A percentile compares a stretch with the other conserved stretches of the same genome.
Evolutionary conservation across 2,113 vertebrate species (phyloP).

Genomic region (Ptilonorhynchus violaceus): DNA sequence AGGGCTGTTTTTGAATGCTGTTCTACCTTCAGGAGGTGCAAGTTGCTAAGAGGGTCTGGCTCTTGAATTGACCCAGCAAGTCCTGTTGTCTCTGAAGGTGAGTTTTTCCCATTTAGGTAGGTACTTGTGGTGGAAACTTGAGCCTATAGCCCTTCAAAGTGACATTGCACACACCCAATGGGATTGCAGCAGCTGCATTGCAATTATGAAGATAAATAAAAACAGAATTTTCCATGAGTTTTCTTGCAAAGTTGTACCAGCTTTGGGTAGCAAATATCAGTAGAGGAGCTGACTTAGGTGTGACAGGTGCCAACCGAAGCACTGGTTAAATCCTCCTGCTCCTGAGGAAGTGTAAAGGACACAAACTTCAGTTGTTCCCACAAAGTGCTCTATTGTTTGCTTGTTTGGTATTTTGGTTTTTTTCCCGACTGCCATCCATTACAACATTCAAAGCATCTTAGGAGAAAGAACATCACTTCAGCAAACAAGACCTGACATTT

Average conservation of each 20-base stretch:
- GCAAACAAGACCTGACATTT: background rate
- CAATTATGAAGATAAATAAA: background rate
- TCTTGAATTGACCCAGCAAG: background rate
- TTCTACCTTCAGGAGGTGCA: background rate
- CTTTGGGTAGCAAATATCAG: background rate
- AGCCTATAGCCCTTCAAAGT: background rate
- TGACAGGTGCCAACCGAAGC: background rate
- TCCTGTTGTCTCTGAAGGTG: fast-evolving
- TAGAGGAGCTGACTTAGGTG: background rate
- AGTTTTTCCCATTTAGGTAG: background rate
- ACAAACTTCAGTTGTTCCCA: background rate
- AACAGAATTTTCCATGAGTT: background rate
- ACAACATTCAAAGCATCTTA: background rate
- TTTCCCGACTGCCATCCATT: fast-evolving
- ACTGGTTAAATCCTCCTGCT: background rate
- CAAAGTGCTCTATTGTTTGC: background rate
- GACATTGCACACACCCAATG: fast-evolving
- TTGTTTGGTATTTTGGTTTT: background rate
- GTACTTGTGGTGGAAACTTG: background rate
- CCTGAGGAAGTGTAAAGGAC: fast-evolving
- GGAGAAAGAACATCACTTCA: background rate
- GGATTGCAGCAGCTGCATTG: background rate
- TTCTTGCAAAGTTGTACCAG: background rate
- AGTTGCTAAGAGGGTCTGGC: background rate
- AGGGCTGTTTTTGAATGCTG: background rate